Base-by-base conservation (phyloP, 1,140 invertebrate genomes). In the Tetramorium alpestre region DNA sequence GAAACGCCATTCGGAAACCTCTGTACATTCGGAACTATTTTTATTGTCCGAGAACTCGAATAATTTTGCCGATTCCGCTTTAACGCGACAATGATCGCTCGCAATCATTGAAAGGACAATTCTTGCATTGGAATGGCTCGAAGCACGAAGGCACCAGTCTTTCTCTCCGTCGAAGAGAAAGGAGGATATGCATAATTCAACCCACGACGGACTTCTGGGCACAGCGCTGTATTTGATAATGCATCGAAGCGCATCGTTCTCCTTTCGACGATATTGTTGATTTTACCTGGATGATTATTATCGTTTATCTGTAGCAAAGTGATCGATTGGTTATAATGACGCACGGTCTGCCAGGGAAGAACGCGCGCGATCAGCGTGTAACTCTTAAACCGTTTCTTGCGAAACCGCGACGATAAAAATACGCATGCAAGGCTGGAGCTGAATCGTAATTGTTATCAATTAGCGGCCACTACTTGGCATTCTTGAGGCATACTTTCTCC, bases 161-260 rank as follows among this genome's bases (percentile, higher is more conserved):
- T 11, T 44, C 18, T 41, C 38, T 73, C 56, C 44, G 28, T 2
- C 33, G 33, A 5, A 18, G 75, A 38, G 70, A 70, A 18, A 33
- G 28, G 28, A 33, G 28, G 28, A 33, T 44, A 51, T 72, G 33
- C 38, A 41, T 56, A 72, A 72, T 65, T 11, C 44, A 54, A 73
- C n/a, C n/a, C 11, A 78, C 28, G 28, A 85, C 38, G 72, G 85
- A 91, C 92, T 92, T 85, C 86, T 90, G 93, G 85, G 91, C 90
- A 90, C 89, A 90, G 89, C 90, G 89, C 89, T 67, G 73, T 58
- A 60, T 92, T 90, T 91, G 85, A 86, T 80, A 88, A 92, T 88
- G 84, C 86, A 89, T 92, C 78, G 73, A 91, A 89, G 89, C 64
- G 28, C 87, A 90, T 91, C 90, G 54, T 49, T 82, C 49, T 89